Base-by-base conservation (phyloP, 2,113 vertebrate genomes). In the Cyprinodon tularosa region DNA sequence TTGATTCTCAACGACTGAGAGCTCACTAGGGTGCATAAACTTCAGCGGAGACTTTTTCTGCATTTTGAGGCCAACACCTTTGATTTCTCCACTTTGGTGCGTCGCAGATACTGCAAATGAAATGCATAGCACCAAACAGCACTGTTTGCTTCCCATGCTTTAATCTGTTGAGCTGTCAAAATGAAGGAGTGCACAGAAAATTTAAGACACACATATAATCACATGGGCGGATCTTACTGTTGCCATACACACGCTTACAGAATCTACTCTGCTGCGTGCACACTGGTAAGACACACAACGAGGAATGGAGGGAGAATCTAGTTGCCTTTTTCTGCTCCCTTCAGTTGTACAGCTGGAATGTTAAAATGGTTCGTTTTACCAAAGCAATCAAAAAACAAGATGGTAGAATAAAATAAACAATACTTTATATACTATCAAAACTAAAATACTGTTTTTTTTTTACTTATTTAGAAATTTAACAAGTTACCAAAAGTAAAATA, bases 111-210 rank as follows among this genome's bases (percentile, higher is more conserved):
- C 62, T 62, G 45, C 8, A 39, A 66, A 20, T 39, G 74, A 64
- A 50, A 72, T 68, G 72, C 36, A 39, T 74, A 89, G 86, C 77
- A 86, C 83, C 81, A 84, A 89, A 81, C 71, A 80, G 76, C 68
- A 48, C 62, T 50, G 70, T 81, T 77, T 74, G 66, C 78, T 74
- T 71, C 80, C 66, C 38, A 10, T 73, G 78, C 73, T 48, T 83
- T 86, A 79, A 84, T 84, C 88, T 87, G 73, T 80, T 69, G 85
- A 85, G 86, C 84, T 87, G 86, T 86, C 86, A 86, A 66, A 78
- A 68, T 17, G 65, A 67, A 42, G 60, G 48, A 66, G 72, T 59
- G 69, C 37, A 40, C 53, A 65, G 70, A 38, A 74, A 45, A 85
- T 84, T 69, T 78, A 68, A 80, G 60, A 47, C 68, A 63, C 67